Evolutionary conservation across 1,140 invertebrate genomes (phyloP).

Genomic region (Polypedilum vanderplanki): DNA sequence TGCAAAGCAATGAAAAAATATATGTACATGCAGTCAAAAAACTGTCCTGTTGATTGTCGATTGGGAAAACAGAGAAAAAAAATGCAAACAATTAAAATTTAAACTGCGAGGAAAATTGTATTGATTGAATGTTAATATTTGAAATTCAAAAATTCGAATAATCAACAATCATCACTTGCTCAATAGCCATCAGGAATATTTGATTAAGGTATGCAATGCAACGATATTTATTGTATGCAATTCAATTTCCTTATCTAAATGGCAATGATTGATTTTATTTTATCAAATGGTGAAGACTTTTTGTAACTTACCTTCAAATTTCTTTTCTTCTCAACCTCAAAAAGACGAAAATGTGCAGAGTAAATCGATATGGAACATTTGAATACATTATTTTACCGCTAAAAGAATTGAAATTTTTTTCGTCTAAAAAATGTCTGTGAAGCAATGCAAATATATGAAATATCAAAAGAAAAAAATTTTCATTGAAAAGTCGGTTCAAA

Average conservation of each 20-base stretch:
- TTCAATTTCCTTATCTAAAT: too few species aligned
- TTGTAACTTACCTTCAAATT: too few species aligned
- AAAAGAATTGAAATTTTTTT: constrained; percentile 25
- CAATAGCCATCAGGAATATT: too few species aligned
- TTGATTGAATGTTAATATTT: constrained; percentile 15
- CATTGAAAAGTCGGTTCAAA: constrained; percentile 12
- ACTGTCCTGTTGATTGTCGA: too few species aligned
- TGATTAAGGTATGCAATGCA: too few species aligned
- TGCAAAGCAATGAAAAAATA: background rate
- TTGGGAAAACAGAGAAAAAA: background rate
- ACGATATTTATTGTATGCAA: too few species aligned
- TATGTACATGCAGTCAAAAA: background rate
- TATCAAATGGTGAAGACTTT: too few species aligned
- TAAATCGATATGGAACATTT: constrained; percentile 29
- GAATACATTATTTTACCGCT: background rate
- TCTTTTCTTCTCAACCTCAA: too few species aligned
- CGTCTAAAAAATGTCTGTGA: background rate
- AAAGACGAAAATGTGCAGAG: background rate
- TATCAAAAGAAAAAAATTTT: constrained; percentile 26
- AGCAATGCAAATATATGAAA: background rate
- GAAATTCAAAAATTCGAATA: background rate
- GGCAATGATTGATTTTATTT: too few species aligned
- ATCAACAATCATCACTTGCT: background rate
- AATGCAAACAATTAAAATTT: background rate
- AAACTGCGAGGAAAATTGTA: background rate